Evolutionary conservation across 2,888 invertebrate genomes (phyloP), one percentile per base, ranked within the genome.

Genomic region (Cosmia pyralina): DNA sequence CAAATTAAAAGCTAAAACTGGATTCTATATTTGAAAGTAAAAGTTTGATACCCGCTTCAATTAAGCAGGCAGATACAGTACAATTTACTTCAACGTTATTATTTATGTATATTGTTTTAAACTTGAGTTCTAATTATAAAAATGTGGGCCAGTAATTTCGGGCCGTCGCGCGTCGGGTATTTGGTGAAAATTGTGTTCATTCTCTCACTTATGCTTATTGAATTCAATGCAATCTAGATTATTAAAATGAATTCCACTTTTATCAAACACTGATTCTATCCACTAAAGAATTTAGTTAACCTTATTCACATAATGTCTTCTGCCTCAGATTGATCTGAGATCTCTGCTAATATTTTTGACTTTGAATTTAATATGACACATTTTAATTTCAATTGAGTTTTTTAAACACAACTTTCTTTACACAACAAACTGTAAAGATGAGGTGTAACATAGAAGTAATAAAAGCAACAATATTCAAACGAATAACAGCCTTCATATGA

Each of bases 401-500:
- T 59, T 52, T 34, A 38, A 28, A 58, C 55, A 71, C 38, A 34
- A 19, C 19, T 81, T 69, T 52, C 41, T 67, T 46, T 53, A 63
- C 58, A 69, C 58, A 53, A 55, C 65, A 50, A 68, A 62, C 59
- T 65, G 53, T 55, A 65, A 66, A 76, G 72, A 34, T 53, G 63
- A 80, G 41, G 15, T 41, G 62, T 71, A 44, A 67, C 72, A 66
- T 62, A 59, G 74, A 59, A 62, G 75, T 75, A 75, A 69, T 63
- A 77, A 83, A 82, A 68, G 75, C 74, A 81, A 88, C 87, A 66
- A 72, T 75, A 84, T 75, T 68, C 58, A 7, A 63, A 44, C 10
- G 60, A 73, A 70, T 68, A 71, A 48, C 67, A 64, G 48, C 13
- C 57, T 59, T 34, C 58, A 71, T 86, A 85, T 28, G 17, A 41